These are phyloP conservation scores for Brachyistius frenatus DNA, from an alignment of 2,113 vertebrate species.

Conservation along the genomic window DNA sequence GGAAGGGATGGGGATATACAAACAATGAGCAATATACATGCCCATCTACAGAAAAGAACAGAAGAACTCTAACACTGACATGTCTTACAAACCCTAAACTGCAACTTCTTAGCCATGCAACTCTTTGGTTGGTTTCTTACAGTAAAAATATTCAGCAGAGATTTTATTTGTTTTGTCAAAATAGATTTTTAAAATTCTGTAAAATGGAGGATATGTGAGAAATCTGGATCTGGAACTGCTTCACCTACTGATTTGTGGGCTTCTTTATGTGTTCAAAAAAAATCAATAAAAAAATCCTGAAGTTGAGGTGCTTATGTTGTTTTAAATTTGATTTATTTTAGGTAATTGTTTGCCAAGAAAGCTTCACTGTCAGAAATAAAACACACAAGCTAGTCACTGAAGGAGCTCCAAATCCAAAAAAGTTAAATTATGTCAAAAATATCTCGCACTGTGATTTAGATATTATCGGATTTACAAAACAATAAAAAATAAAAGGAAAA, in stretches of 20 bases:
- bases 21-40: slow-evolving; percentile 99
- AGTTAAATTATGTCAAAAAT: slow-evolving; percentile 81
- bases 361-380: neutral
- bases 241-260: slow-evolving; percentile 84
- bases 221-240: slow-evolving; percentile 86
- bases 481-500: slow-evolving; percentile 72
- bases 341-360: slow-evolving; percentile 12
- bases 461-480: slow-evolving; percentile 78
- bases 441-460: slow-evolving; percentile 73
- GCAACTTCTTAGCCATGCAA: slow-evolving; percentile 99
- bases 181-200: slow-evolving; percentile 53
- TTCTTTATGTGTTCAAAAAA: neutral
- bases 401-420: slow-evolving; percentile 89
- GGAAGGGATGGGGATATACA: slow-evolving; percentile 99
- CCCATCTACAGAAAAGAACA: slow-evolving; percentile 96
- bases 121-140: slow-evolving; percentile 75
- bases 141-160: slow-evolving; percentile 52
- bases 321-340: neutral
- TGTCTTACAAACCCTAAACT: slow-evolving; percentile 99
- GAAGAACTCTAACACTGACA: slow-evolving; percentile 99
- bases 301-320: neutral
- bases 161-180: slow-evolving; percentile 73
- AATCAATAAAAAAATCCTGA: slow-evolving; percentile 3
- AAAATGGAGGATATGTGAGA: slow-evolving; percentile 82
- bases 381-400: slow-evolving; percentile 81